phyloP scores from a whole-genome alignment of 2,113 vertebrate species.

The Falco punctatus region DNA sequence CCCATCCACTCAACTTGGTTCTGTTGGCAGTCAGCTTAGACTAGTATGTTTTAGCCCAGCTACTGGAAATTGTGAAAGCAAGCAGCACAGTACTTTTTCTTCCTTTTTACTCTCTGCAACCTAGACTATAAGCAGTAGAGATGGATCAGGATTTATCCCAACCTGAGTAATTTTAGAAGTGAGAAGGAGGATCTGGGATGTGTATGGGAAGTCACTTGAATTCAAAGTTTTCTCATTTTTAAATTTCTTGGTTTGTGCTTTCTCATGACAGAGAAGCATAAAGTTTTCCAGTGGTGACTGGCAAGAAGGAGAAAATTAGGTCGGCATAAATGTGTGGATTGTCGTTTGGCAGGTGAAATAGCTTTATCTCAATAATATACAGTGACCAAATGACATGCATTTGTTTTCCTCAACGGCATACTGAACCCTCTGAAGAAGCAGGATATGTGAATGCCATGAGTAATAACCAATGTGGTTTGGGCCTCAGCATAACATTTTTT shows the following conservation, averaged over 20 bases:
- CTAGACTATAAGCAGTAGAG: neutral
- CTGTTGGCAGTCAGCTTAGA: neutral
- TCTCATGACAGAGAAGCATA: neutral
- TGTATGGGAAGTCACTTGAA: neutral
- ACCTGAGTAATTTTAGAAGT: neutral
- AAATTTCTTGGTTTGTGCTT: neutral
- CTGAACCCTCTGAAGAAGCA: neutral
- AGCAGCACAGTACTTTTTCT: neutral
- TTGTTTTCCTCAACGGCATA: neutral
- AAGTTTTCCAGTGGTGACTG: neutral
- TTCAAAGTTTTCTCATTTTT: neutral
- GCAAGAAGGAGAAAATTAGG: neutral
- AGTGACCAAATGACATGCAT: neutral
- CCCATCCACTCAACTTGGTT: neutral
- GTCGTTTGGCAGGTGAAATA: neutral
- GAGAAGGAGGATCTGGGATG: neutral
- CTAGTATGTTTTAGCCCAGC: neutral
- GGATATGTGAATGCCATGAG: neutral
- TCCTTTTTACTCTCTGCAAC: neutral
- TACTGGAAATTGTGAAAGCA: neutral
- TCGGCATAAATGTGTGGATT: neutral
- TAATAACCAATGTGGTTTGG: neutral
- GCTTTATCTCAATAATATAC: neutral
- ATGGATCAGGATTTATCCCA: neutral
- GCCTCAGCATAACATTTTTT: neutral